Evolutionary conservation across 2,888 invertebrate genomes (phyloP).

Genomic region (Drosophila subquinaria): DNA sequence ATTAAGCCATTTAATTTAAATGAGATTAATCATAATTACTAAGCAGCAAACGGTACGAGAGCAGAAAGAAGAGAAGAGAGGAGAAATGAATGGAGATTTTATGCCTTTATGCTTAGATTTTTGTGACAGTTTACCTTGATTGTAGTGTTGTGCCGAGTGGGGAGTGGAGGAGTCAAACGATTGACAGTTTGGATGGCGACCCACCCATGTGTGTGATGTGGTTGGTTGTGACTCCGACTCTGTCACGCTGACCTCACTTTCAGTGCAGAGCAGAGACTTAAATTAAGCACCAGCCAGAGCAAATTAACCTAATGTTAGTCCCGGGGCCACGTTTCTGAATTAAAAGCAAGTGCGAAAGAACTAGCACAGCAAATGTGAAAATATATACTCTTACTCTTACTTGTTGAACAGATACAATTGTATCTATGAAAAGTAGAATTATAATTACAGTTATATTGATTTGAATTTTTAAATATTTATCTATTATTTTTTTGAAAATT

Average conservation of each 20-base stretch:
- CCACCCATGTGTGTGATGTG: conserved; percentile 7
- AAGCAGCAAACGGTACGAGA: conserved; percentile 44
- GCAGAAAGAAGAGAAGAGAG: background rate
- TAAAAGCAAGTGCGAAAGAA: conserved; percentile 43
- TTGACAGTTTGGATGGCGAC: conserved; percentile 51
- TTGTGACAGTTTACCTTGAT: conserved; percentile 26
- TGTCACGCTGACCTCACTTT: conserved; percentile 37
- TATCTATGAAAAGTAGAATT: background rate
- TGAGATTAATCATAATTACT: conserved; percentile 82
- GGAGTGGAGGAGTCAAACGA: conserved; percentile 21
- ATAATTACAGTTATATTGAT: too few species aligned
- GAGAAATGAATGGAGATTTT: conserved; percentile 1
- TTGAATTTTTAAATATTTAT: too few species aligned
- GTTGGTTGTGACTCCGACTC: conserved; percentile 2
- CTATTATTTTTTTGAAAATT: too few species aligned
- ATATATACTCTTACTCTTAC: background rate
- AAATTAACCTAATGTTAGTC: conserved; percentile 75
- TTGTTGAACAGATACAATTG: background rate
- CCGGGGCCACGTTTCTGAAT: conserved; percentile 47
- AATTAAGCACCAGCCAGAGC: conserved; percentile 68
- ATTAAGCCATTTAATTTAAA: conserved; percentile 82
- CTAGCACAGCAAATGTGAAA: conserved; percentile 7
- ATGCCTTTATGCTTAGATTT: conserved; percentile 36
- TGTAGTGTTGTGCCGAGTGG: background rate
- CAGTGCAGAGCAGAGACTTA: conserved; percentile 13